Conservation (phyloP, 2,888 invertebrate species). For the Cephus nigrinus region DNA sequence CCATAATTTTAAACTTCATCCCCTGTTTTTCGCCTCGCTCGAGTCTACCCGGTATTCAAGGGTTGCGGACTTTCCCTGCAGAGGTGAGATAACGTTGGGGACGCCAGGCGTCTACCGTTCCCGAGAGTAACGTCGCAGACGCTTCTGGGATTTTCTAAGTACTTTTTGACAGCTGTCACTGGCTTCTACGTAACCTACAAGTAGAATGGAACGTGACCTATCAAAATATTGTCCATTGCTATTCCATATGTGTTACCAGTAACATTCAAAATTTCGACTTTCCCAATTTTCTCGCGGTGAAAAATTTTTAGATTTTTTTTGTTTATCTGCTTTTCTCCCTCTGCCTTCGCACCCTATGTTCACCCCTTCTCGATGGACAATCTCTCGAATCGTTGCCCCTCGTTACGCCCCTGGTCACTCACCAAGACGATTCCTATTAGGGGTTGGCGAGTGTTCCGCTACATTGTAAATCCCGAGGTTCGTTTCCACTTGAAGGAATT, state of each 20-base stretch:
- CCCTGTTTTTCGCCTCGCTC: not conserved
- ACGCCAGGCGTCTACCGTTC: not conserved
- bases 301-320: not conserved
- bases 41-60: not conserved
- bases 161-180: not conserved
- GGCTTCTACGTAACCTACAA: not conserved
- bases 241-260: not conserved
- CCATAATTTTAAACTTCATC: not conserved
- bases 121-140: not conserved
- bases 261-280: not conserved
- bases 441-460: not conserved
- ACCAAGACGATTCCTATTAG: not conserved
- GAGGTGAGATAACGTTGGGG: not conserved
- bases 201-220: not conserved
- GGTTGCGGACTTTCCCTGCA: not conserved
- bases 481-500: not conserved
- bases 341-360: not conserved
- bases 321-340: not conserved
- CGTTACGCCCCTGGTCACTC: slow-evolving; percentile 2
- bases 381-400: slow-evolving; percentile 1
- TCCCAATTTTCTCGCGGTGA: not conserved
- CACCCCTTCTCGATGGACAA: not conserved
- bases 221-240: not conserved
- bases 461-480: not conserved
- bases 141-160: not conserved